Evolutionary conservation across 2,888 invertebrate genomes (phyloP).

Genomic region (Dorcus parallelipipedus): DNA sequence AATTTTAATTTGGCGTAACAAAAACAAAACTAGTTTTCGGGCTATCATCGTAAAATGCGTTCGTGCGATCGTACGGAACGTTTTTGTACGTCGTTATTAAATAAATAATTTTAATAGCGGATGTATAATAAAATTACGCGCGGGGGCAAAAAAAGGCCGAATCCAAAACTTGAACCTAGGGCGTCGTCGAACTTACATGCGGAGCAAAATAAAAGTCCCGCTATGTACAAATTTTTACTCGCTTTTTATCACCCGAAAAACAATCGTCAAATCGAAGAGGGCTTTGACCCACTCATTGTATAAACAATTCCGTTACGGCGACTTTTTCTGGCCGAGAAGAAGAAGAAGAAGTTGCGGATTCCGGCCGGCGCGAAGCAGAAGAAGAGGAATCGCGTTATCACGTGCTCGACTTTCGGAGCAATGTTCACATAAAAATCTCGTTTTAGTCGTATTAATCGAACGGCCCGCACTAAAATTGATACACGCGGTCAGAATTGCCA

Average conservation of each 20-base stretch:
- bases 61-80: no score
- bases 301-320: slow-evolving; percentile 27
- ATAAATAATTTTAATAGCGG: no score
- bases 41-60: no score
- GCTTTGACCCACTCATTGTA: slow-evolving; percentile 25
- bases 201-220: background rate
- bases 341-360: slow-evolving; percentile 22
- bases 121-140: no score
- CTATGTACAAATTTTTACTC: slow-evolving; percentile 9
- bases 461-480: slow-evolving; percentile 32
- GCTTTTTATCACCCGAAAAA: slow-evolving; percentile 8
- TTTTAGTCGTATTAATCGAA: slow-evolving; percentile 34
- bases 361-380: slow-evolving; percentile 5
- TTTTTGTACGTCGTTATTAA: no score
- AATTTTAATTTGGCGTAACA: no score
- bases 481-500: slow-evolving; percentile 30
- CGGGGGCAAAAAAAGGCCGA: no score
- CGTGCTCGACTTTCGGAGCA: slow-evolving; percentile 35
- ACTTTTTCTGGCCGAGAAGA: slow-evolving; percentile 24
- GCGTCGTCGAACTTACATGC: background rate
- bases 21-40: no score
- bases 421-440: slow-evolving; percentile 39
- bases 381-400: slow-evolving; percentile 29
- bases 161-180: no score
- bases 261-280: slow-evolving; percentile 22